A percentile compares a stretch with the other conserved stretches of the same genome.
Conservation (phyloP, 1,140 invertebrate genomes). For the Caerostris extrusa region DNA sequence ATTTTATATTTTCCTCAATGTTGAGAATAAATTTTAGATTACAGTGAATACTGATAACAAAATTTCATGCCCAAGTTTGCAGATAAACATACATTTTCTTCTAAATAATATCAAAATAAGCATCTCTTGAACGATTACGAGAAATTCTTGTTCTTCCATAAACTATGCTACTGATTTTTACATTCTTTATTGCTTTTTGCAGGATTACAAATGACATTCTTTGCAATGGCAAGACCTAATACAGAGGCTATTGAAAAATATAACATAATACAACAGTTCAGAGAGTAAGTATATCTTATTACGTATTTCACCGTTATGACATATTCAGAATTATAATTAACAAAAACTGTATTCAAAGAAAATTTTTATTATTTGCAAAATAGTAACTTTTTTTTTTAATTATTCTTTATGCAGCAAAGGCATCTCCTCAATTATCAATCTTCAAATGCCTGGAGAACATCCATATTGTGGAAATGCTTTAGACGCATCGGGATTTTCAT, state of each 20-base stretch:
- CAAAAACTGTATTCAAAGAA: background rate
- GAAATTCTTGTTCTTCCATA: no score
- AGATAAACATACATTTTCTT: no score
- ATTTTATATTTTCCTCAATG: no score
- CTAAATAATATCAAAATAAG: no score
- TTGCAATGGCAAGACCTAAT: slow-evolving; percentile 92
- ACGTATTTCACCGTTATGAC: no score
- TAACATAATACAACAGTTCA: slow-evolving; percentile 90
- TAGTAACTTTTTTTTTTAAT: background rate
- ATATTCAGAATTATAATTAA: background rate
- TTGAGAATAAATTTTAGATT: no score
- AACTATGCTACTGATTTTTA: background rate
- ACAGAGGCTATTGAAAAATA: slow-evolving; percentile 87
- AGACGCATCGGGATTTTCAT: slow-evolving; percentile 88
- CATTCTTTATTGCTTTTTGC: slow-evolving; percentile 68
- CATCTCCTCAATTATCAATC: slow-evolving; percentile 91
- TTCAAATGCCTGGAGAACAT: slow-evolving; percentile 93
- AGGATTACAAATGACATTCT: slow-evolving; percentile 94
- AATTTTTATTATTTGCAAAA: background rate
- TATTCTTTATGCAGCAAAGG: slow-evolving; percentile 85
- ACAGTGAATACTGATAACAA: no score
- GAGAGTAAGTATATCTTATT: slow-evolving; percentile 84
- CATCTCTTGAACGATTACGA: no score
- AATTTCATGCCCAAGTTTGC: no score
- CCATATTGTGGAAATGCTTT: slow-evolving; percentile 88